Evolutionary conservation across 2,797 vertebrate species (phyloP), one percentile per base, ranked within the genome.

Genomic region (Allobates femoralis): DNA sequence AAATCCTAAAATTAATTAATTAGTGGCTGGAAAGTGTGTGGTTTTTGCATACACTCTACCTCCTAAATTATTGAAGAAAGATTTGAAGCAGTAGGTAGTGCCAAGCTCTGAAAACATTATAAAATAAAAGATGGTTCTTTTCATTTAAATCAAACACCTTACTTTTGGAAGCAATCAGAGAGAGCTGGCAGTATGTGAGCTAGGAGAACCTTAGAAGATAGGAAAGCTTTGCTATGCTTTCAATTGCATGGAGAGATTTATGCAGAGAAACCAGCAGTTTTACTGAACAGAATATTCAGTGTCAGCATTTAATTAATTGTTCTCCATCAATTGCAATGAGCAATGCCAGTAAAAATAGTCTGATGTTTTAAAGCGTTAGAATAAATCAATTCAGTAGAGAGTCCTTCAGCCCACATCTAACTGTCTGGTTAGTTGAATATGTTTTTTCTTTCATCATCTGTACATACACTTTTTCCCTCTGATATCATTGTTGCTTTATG

Each of bases 251-350:
- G 78, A 81, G 69, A 88, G 87, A 88, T 88, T 88, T 88, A 88
- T 88, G 87, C 83, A 81, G 32, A 88, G 78, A 80, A 88, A 85
- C 67, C 83, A 85, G 83, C 78, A 85, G 69, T 85, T 88, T 88
- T 85, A 88, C 87, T 81, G 87, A 88, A 85, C 87, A 78, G 87
- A 88, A 88, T 85, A 88, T 88, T 88, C 87, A 77, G 71, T 85
- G 87, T 88, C 87, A 88, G 87, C 87, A 85, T 88, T 88, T 88
- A 88, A 88, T 88, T 88, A 88, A 88, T 88, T 88, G 87, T 88
- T 85, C 87, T 85, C 87, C 87, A 88, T 88, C 87, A 88, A 85
- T 71, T 85, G 87, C 87, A 88, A 88, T 88, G 83, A 88, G 87
- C 78, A 88, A 85, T 88, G 87, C 87, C 87, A 85, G 83, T 88